Conservation (phyloP, 2,888 invertebrate species). For the Mallateleia sp. region DNA sequence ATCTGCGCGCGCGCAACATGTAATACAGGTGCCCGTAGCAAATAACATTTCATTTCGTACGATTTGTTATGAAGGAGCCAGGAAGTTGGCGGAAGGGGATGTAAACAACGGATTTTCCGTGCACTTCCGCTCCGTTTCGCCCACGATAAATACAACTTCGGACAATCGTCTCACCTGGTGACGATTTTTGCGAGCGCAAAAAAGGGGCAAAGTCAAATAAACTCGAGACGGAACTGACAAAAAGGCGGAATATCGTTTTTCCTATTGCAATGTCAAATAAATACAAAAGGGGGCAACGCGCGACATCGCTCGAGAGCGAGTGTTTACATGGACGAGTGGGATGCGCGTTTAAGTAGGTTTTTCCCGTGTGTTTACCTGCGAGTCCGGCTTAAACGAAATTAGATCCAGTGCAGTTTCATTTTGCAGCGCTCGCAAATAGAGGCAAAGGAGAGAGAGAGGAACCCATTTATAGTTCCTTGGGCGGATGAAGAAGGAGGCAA, state of each 20-base stretch:
- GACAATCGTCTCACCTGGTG: conserved; percentile 53
- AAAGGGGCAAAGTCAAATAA: conserved; percentile 14
- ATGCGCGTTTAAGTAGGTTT: conserved; percentile 30
- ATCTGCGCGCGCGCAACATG: conserved; percentile 26
- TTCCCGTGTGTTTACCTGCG: conserved; percentile 59
- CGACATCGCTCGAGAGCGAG: conserved; percentile 30
- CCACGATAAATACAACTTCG: conserved; percentile 79
- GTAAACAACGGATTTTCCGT: conserved; percentile 80
- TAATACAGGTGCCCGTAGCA: conserved; percentile 27
- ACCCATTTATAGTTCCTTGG: too few relatives aligned
- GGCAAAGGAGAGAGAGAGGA: too few relatives aligned
- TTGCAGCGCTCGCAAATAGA: conserved; percentile 44
- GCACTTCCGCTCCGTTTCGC: conserved; percentile 80
- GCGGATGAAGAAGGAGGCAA: conserved; percentile 14
- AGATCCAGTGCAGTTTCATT: conserved; percentile 69
- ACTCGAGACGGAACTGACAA: too few relatives aligned
- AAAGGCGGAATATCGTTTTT: too few relatives aligned
- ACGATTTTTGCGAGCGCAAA: conserved; percentile 16
- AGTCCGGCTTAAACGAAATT: conserved; percentile 72
- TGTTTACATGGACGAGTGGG: conserved; percentile 49
- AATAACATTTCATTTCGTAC: conserved; percentile 79
- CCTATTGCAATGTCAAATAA: conserved; percentile 42
- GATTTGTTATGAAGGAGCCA: conserved; percentile 67
- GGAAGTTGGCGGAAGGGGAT: conserved; percentile 9
- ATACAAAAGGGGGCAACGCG: conserved; percentile 34